Evolutionary conservation across 2,888 invertebrate species (phyloP).

Genomic region (Meiosimyza platycephala): DNA sequence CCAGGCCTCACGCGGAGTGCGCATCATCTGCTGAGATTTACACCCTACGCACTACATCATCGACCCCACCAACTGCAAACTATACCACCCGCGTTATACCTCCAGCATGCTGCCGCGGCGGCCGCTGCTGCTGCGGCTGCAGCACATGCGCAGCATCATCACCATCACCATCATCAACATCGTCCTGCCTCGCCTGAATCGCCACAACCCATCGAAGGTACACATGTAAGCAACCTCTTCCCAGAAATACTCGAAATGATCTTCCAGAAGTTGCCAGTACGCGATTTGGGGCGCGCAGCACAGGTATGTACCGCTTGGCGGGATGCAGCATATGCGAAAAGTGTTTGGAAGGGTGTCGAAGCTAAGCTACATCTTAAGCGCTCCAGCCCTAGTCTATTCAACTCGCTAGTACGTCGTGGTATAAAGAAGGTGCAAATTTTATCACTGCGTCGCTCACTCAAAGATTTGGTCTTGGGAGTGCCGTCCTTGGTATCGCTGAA

Average conservation of each 20-base stretch:
- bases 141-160: conserved; percentile 63
- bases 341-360: conserved; percentile 94
- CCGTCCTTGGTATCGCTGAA: conserved; percentile 89
- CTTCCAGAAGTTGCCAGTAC: conserved; percentile 88
- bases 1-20: conserved; percentile 64
- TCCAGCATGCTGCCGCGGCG: conserved; percentile 54
- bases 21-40: conserved; percentile 67
- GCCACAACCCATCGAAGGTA: conserved; percentile 71
- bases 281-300: conserved; percentile 89
- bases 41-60: conserved; percentile 77
- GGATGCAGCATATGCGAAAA: conserved; percentile 91
- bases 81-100: conserved; percentile 60
- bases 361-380: conserved; percentile 88
- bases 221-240: conserved; percentile 88
- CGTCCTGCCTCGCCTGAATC: conserved; percentile 63
- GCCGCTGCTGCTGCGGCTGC: conserved; percentile 56
- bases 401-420: conserved; percentile 86
- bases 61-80: conserved; percentile 69
- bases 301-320: conserved; percentile 92
- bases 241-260: conserved; percentile 93
- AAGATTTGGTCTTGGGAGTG: conserved; percentile 87
- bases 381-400: conserved; percentile 86
- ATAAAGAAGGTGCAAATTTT: conserved; percentile 90
- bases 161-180: conserved; percentile 62
- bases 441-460: conserved; percentile 82